Conservation (phyloP, 1,140 invertebrate genomes). For the Drosophila albomicans region DNA sequence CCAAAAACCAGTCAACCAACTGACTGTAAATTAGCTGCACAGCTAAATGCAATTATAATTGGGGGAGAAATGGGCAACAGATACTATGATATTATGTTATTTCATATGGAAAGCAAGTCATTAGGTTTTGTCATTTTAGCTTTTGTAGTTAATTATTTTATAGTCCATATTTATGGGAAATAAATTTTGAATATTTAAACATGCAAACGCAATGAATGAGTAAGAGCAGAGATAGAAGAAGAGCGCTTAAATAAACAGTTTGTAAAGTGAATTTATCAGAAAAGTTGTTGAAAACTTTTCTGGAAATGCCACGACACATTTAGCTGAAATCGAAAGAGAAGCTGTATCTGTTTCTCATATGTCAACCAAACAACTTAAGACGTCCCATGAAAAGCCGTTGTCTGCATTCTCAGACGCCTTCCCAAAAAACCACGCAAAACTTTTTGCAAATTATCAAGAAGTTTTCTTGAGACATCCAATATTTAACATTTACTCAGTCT, state of each 20-base stretch:
- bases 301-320: background rate
- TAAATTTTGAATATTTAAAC: constrained; percentile 15
- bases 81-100: background rate
- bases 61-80: background rate
- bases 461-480: constrained; percentile 24
- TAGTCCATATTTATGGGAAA: background rate
- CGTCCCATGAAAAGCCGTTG: constrained; percentile 4
- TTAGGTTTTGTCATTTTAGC: constrained; percentile 6
- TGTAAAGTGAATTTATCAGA: constrained; percentile 27
- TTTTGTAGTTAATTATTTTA: constrained; percentile 3
- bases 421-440: constrained; percentile 45
- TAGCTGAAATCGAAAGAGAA: background rate
- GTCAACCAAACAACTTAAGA: background rate
- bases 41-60: constrained; percentile 10
- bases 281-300: constrained; percentile 31
- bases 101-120: constrained; percentile 5
- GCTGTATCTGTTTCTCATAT: constrained; percentile 3
- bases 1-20: background rate
- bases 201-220: background rate
- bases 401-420: constrained; percentile 61
- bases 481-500: constrained; percentile 6
- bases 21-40: constrained; percentile 23
- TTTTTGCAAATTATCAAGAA: constrained; percentile 46
- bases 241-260: background rate
- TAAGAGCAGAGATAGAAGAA: background rate